phyloP scores from a whole-genome alignment of 1,140 invertebrate species.

The Notospermus geniculatus region DNA sequence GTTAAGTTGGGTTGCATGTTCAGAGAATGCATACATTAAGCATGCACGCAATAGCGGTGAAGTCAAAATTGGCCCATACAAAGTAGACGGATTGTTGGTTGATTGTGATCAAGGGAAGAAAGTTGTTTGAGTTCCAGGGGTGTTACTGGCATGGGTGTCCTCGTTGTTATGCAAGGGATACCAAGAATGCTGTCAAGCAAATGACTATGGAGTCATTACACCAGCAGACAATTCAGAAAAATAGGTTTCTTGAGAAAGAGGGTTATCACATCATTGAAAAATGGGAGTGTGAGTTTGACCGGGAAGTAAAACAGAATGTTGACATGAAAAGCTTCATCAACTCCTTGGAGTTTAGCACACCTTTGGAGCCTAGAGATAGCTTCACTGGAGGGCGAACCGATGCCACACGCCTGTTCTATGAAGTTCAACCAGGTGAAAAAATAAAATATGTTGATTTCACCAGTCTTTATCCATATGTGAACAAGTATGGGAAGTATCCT shows the following conservation, averaged over 20 bases:
- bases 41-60: constrained; percentile 25
- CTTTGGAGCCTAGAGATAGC: constrained; percentile 31
- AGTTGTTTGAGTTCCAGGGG: constrained; percentile 28
- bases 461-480: constrained; percentile 39
- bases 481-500: constrained; percentile 38
- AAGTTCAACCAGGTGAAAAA: constrained; percentile 36
- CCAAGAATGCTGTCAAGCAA: constrained; percentile 7
- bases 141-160: constrained; percentile 34
- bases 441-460: constrained; percentile 50
- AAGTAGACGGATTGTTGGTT: constrained; percentile 21
- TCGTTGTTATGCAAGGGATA: constrained; percentile 21
- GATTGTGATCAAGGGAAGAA: neutral
- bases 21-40: constrained; percentile 15
- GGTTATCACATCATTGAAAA: constrained; percentile 21
- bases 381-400: constrained; percentile 50
- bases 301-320: constrained; percentile 15
- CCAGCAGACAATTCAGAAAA: constrained; percentile 16
- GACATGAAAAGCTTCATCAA: constrained; percentile 13
- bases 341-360: constrained; percentile 15
- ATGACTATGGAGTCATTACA: constrained; percentile 21
- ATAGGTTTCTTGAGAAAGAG: constrained; percentile 10
- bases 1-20: neutral
- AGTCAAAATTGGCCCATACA: constrained; percentile 11
- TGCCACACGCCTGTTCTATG: constrained; percentile 36
- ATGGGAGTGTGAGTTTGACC: constrained; percentile 30